Conservation (phyloP, 2,113 vertebrate species). For the Podilymbus podiceps region DNA sequence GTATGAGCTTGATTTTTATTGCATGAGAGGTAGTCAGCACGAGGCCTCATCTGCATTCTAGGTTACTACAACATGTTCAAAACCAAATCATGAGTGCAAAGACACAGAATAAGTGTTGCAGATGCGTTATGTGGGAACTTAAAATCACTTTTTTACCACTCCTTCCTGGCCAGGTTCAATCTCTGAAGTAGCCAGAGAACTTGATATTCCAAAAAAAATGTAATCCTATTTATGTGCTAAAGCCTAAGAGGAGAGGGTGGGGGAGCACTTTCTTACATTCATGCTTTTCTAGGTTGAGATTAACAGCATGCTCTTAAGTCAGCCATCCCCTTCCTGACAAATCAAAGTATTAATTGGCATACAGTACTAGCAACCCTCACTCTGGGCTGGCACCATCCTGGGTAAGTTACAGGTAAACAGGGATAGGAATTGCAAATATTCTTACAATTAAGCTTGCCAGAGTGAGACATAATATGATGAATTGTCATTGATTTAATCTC, state of each 20-base stretch:
- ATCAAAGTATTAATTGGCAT: neutral
- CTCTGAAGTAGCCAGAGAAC: neutral
- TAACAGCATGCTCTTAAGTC: neutral
- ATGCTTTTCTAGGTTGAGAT: neutral
- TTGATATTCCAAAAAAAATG: neutral
- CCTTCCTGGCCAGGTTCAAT: neutral
- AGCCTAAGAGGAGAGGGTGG: neutral
- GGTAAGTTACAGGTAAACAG: neutral
- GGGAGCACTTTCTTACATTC: constrained; percentile 27
- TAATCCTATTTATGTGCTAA: neutral
- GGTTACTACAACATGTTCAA: neutral
- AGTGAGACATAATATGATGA: neutral
- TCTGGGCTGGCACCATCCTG: neutral
- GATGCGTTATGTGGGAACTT: neutral
- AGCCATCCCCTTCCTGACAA: neutral
- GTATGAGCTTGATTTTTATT: neutral
- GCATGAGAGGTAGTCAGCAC: constrained; percentile 34
- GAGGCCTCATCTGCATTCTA: neutral
- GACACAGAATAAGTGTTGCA: neutral
- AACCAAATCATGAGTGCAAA: neutral
- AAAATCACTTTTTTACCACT: neutral
- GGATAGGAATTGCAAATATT: neutral
- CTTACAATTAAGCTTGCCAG: neutral
- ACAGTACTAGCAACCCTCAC: neutral
- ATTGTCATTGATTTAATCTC: neutral